Evolutionary conservation across 2,888 invertebrate genomes (phyloP).

Genomic region (Lycocerus yunnanus): DNA sequence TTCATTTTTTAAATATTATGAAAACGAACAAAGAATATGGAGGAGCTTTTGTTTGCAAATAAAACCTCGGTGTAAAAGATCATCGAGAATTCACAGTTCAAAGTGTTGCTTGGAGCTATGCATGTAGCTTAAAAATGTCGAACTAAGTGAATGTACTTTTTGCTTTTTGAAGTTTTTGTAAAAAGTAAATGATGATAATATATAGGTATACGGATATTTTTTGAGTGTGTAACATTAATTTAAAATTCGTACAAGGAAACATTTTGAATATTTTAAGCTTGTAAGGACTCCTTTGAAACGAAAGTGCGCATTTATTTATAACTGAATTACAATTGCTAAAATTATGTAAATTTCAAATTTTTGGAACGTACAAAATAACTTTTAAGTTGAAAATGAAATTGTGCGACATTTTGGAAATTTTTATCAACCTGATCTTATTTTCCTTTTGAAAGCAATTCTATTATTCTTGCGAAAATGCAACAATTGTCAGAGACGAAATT

Average conservation of each 20-base stretch:
- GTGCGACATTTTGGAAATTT: neutral
- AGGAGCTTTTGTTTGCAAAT: slow-evolving; percentile 16
- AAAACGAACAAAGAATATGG: slow-evolving; percentile 6
- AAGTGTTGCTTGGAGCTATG: slow-evolving; percentile 24
- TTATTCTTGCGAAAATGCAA: neutral
- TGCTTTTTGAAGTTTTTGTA: neutral
- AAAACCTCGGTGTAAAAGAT: slow-evolving; percentile 14
- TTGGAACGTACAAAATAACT: neutral
- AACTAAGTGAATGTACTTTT: neutral
- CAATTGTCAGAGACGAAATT: neutral
- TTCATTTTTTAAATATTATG: neutral
- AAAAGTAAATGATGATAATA: neutral
- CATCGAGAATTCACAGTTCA: slow-evolving; percentile 17
- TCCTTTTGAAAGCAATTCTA: neutral
- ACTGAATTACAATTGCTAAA: neutral
- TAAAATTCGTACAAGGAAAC: neutral
- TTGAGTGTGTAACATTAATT: neutral
- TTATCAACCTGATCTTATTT: neutral
- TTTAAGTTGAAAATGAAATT: neutral
- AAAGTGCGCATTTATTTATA: neutral
- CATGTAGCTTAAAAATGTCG: slow-evolving; percentile 7
- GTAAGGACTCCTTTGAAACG: neutral
- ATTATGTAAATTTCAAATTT: neutral
- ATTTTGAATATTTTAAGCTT: neutral
- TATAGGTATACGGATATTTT: neutral